Base-by-base conservation (phyloP, 2,113 vertebrate species). In the Heliornis fulica region DNA sequence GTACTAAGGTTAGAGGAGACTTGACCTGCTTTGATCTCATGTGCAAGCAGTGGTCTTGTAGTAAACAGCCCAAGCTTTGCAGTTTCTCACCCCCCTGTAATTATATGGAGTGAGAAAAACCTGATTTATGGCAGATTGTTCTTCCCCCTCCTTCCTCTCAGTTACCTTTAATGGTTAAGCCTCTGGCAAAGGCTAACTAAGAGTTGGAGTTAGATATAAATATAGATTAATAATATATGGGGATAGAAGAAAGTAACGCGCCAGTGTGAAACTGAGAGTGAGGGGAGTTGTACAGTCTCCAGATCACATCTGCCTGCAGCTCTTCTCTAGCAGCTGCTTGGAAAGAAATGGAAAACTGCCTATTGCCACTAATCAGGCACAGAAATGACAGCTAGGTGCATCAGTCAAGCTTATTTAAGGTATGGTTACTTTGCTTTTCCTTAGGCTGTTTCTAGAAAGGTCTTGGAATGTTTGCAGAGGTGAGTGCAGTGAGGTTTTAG, bases 141-240 rank as follows among this genome's bases (percentile, higher is more conserved):
- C 77, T 93, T 97, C 63, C 46, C 26, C 18, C 34, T 94, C 76
- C n/a, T 94, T 85, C 66, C 68, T 95, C 78, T 64, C 46, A 83
- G 60, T 83, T 40, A 90, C 14, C 18, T 93, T 28, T 92, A 95
- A 96, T 83, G 63, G 80, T 84, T 96, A 90, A 79, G 75, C 95
- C 93, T 83, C 96, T 97, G 78, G 54, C 71, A 95, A 93, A 96
- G 89, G 80, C 50, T 15, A 87, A 92, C 92, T 96, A 64, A 86
- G 83, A 95, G 91, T 50, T 90, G 25, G 64, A 97, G 91, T 96
- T 97, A 95, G 97, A 94, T 97, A 95, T 94, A 96, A 97, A 96
- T 97, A 91, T 75, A 97, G 69, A 95, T 98, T 95, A 98, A 97
- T 98, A 97, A 98, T 97, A 97, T 94, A 94, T 97, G 51, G 71